A percentile compares a stretch with the other conserved stretches of the same genome.
These are phyloP conservation scores for Adoxophyes honmai DNA, from an alignment of 1,140 invertebrate species.

Conservation along the genomic window DNA sequence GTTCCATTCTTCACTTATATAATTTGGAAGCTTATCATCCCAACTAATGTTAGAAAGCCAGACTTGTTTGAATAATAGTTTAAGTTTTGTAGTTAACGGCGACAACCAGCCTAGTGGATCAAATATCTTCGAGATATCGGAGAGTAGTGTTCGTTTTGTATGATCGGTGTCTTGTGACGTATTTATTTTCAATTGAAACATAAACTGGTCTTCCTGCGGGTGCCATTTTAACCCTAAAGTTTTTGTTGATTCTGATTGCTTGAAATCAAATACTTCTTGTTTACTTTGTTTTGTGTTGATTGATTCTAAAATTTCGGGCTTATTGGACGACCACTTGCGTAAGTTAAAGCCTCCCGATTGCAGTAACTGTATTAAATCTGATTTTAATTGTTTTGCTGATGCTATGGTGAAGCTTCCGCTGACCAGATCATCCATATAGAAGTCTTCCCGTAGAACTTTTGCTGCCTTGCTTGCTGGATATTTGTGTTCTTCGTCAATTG, in stretches of 20 bases:
- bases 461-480: neutral
- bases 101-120: neutral
- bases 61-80: neutral
- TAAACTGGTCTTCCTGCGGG: neutral
- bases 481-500: neutral
- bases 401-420: neutral
- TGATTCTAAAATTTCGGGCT: neutral
- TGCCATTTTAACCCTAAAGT: neutral
- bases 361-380: neutral
- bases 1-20: neutral
- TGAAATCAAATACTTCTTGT: neutral
- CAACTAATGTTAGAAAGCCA: neutral
- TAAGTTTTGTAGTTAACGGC: neutral
- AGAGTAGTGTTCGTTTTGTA: neutral
- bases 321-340: neutral
- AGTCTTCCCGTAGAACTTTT: neutral
- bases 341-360: neutral
- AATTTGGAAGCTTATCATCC: neutral
- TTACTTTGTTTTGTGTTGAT: neutral
- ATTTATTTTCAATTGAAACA: neutral
- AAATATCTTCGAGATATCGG: neutral
- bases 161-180: neutral
- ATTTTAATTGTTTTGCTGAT: neutral
- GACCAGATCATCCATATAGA: neutral
- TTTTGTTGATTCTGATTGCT: neutral